These are phyloP conservation scores for Serinus canaria DNA, from an alignment of 2,113 vertebrate species.

Conservation along the genomic window DNA sequence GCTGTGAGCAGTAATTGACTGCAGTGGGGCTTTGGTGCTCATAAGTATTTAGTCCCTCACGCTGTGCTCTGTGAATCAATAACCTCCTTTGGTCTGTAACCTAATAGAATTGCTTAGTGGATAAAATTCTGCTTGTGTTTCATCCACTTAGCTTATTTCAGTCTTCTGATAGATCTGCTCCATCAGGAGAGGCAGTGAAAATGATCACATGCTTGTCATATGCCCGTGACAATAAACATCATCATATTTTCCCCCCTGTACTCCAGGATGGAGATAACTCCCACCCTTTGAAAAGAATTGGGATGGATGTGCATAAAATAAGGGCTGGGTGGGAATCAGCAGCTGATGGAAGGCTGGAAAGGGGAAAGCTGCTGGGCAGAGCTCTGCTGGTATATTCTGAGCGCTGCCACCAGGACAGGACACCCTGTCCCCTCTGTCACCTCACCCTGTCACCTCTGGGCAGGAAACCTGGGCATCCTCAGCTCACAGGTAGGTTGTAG, in stretches of 20 bases:
- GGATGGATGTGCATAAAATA: not conserved
- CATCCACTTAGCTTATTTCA: not conserved
- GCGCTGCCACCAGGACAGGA: not conserved
- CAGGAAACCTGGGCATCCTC: not conserved
- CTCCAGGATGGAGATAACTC: not conserved
- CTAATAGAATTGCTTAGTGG: conserved; percentile 22
- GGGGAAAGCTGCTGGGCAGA: not conserved
- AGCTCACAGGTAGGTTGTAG: fast-evolving
- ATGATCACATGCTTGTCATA: not conserved
- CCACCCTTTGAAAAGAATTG: not conserved
- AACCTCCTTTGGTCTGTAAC: not conserved
- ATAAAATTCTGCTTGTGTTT: conserved; percentile 6
- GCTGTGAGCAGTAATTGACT: not conserved
- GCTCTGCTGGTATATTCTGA: fast-evolving
- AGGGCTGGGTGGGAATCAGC: not conserved
- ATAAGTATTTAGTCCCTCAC: not conserved
- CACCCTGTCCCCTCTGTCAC: fast-evolving
- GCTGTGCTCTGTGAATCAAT: conserved; percentile 19
- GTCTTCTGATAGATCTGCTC: not conserved
- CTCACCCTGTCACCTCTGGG: not conserved
- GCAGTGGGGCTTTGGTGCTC: not conserved
- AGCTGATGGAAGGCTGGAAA: not conserved
- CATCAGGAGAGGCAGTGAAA: not conserved
- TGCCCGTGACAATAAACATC: not conserved
- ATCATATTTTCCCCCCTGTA: fast-evolving